Evolutionary conservation across 2,113 vertebrate genomes (phyloP).

Genomic region (Prunella himalayana): DNA sequence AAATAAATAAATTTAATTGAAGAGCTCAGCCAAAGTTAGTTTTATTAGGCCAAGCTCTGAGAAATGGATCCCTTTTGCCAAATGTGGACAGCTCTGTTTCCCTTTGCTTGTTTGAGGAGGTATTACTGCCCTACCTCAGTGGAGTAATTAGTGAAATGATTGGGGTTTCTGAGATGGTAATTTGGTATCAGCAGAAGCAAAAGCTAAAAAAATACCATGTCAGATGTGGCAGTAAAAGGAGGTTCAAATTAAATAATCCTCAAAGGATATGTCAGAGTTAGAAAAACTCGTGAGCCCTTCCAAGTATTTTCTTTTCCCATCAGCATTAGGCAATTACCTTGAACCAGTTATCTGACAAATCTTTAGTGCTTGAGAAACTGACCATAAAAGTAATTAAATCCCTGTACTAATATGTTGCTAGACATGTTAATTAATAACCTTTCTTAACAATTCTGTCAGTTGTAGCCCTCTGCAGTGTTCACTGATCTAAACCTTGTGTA

Average conservation of each 20-base stretch:
- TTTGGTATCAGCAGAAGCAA: neutral
- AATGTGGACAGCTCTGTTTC: neutral
- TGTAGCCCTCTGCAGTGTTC: neutral
- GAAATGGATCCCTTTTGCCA: neutral
- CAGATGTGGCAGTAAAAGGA: neutral
- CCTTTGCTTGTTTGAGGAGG: neutral
- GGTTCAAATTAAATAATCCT: neutral
- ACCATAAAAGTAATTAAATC: neutral
- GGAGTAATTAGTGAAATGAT: neutral
- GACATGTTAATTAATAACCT: conserved; percentile 2
- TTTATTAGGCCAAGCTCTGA: neutral
- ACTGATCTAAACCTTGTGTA: neutral
- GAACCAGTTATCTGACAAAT: neutral
- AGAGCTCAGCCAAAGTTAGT: neutral
- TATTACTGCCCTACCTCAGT: neutral
- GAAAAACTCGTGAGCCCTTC: neutral
- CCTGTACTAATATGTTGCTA: neutral
- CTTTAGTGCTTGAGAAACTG: neutral
- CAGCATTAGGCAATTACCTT: neutral
- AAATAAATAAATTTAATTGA: neutral
- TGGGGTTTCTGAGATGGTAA: neutral
- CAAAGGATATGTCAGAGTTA: neutral
- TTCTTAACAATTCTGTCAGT: neutral
- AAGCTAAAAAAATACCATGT: neutral
- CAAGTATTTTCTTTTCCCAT: neutral